Conservation (phyloP, 1,140 invertebrate species). For the Eriosoma lanigerum region DNA sequence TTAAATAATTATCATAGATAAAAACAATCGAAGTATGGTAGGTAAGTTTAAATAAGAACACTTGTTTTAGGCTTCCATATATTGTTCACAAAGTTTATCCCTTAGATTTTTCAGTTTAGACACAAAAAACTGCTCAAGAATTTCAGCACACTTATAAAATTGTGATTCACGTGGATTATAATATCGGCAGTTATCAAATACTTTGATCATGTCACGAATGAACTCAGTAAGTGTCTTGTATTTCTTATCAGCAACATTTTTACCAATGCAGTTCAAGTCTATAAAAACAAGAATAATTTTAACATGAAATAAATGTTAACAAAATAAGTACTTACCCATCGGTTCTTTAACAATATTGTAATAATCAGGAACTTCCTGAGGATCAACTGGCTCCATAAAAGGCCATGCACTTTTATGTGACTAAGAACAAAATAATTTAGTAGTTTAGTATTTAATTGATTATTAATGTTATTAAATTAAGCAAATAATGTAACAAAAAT, state of each 20-base stretch:
- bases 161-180: constrained; percentile 94
- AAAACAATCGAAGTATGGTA: neutral
- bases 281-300: constrained; percentile 56
- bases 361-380: constrained; percentile 92
- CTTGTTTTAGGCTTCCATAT: constrained; percentile 40
- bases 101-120: constrained; percentile 84
- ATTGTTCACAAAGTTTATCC: constrained; percentile 71
- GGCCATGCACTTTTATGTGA: constrained; percentile 92
- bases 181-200: constrained; percentile 97
- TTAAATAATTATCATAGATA: constrained; percentile 19
- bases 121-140: constrained; percentile 93
- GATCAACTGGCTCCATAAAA: constrained; percentile 95
- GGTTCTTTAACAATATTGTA: constrained; percentile 97
- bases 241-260: constrained; percentile 77
- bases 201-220: constrained; percentile 95
- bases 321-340: constrained; percentile 72
- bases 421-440: constrained; percentile 60
- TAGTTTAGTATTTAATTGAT: neutral
- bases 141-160: constrained; percentile 93
- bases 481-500: no score
- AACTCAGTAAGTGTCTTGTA: constrained; percentile 92
- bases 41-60: neutral
- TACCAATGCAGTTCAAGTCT: constrained; percentile 93
- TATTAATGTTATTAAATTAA: neutral
- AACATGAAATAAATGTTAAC: constrained; percentile 18